Evolutionary conservation across 2,797 vertebrate genomes (phyloP).

Genomic region (Meda fulgida): DNA sequence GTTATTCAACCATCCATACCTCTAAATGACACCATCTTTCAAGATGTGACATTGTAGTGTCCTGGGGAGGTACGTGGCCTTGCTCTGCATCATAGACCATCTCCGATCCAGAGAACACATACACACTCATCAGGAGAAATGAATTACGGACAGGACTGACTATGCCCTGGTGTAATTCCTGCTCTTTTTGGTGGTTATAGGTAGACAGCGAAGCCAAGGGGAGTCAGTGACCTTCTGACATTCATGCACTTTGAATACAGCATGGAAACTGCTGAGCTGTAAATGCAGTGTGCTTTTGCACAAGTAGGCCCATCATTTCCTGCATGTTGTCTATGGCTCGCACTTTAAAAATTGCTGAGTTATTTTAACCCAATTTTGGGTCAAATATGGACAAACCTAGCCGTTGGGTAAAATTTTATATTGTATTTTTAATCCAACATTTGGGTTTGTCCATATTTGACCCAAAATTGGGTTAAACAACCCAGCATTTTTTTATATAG

Average conservation of each 20-base stretch:
- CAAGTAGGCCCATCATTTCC: slow-evolving; percentile 37
- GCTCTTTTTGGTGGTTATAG: slow-evolving; percentile 54
- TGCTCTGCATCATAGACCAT: slow-evolving; percentile 41
- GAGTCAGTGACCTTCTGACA: slow-evolving; percentile 58
- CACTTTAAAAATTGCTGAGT: too few species aligned
- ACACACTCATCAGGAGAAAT: slow-evolving; percentile 50
- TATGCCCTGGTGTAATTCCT: slow-evolving; percentile 61
- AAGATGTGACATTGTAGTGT: slow-evolving; percentile 32
- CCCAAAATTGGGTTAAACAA: too few species aligned
- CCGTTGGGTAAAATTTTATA: too few species aligned
- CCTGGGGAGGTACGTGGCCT: slow-evolving; percentile 33
- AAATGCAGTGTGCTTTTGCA: slow-evolving; percentile 36
- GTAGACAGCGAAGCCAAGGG: slow-evolving; percentile 43
- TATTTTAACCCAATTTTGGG: too few species aligned
- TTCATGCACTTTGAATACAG: slow-evolving; percentile 36
- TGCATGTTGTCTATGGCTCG: slow-evolving; percentile 28
- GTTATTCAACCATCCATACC: slow-evolving; percentile 4
- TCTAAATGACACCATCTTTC: slow-evolving; percentile 35
- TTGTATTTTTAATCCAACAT: too few species aligned
- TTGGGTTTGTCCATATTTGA: too few species aligned
- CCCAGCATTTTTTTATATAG: too few species aligned
- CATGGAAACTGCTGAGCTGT: slow-evolving; percentile 49
- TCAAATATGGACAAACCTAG: too few species aligned
- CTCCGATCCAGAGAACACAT: slow-evolving; percentile 32
- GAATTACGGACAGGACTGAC: slow-evolving; percentile 57